Base-by-base conservation (phyloP, 30 jellyfish, hydroid and myxozoan genomes). In the Rhopilema esculentum region DNA sequence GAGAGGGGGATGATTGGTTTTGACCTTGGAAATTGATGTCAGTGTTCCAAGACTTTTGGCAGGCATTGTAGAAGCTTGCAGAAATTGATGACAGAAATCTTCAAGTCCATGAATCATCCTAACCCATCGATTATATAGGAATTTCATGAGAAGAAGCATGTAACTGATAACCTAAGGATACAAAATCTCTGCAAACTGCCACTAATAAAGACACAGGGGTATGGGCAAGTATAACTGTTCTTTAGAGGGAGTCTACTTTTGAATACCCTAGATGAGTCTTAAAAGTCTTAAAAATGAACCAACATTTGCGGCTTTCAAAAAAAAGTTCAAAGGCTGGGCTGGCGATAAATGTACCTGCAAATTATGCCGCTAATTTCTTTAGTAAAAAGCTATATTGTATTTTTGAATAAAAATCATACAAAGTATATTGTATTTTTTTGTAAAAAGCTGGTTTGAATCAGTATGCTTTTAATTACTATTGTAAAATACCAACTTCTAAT, bases 51-150 rank as follows among this genome's bases (percentile, higher is more conserved):
- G n/a, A n/a, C n/a, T n/a, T n/a, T n/a, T n/a, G n/a, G n/a, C n/a
- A n/a, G n/a, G n/a, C n/a, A n/a, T n/a, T n/a, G n/a, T n/a, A 84
- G 61, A 71, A 84, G 70, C 49, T 50, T 70, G 77, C 81, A 84
- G 62, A 70, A 71, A 49, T 20, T 84, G 71, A 69, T 84, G 80
- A 50, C 75, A 30, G 92, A 84, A 71, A 71, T 84, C 16, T 84
- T 52, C 79, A 71, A 84, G 81, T 31, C 92, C 23, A 53, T 53
- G 75, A 49, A 73, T 19, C 74, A 84, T 8, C 28, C 25, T 22
- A 84, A 84, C 61, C 92, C 92, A 0, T 51, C 92, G 7, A 25
- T 25, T 71, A 18, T 83, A 18, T 71, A 85, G 92, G 85, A 83
- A 48, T 69, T 67, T 68, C 92, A 83, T 51, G 92, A 83, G 49